Evolutionary conservation across 1,140 invertebrate genomes (phyloP), one percentile per base, ranked within the genome.

Genomic region (Drosophila ficusphila): DNA sequence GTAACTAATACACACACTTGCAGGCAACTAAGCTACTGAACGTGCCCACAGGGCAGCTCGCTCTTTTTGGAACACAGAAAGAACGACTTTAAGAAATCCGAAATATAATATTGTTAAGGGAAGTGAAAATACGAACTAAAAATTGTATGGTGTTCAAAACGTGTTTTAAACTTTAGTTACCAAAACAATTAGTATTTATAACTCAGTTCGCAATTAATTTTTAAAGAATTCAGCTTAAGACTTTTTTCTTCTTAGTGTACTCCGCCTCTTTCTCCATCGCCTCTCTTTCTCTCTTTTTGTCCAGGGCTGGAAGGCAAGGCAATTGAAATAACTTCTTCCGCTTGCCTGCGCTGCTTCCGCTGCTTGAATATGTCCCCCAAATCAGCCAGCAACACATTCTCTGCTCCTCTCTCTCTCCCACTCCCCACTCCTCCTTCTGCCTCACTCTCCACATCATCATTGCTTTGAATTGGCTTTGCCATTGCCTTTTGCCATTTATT

Each of bases 261-360:
- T 18, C 18, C 14, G 5, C 19, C 23, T 14, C 27, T 19, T 25
- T 38, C 12, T 31, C 29, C 21, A 19, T 61, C 41, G 9, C 23
- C 27, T 34, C 41, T 27, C 23, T 36, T 21, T 25, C 14, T 29
- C 14, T 12, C 27, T 54, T n/a, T 36, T 31, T 39, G 31, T 23
- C 56, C 49, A 60, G 49, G 16, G 71, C 61, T 57, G 73, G 39
- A 42, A 23, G 39, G 62, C 62, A 76, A 81, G 81, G 81, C 81
- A 85, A 85, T 85, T 85, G 81, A 85, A 85, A 85, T 85, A 85
- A 85, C 81, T 85, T 85, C 81, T 85, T 85, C 81, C 81, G 81
- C 81, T 86, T 86, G 81, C 81, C 81, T 85, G 81, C 81, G 53
- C 76, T 42, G 77, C 76, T 85, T 85, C 81, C 81, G 81, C 81